Evolutionary conservation across 1,140 invertebrate species (phyloP).

Genomic region (Pseudachorutes palmiensis): DNA sequence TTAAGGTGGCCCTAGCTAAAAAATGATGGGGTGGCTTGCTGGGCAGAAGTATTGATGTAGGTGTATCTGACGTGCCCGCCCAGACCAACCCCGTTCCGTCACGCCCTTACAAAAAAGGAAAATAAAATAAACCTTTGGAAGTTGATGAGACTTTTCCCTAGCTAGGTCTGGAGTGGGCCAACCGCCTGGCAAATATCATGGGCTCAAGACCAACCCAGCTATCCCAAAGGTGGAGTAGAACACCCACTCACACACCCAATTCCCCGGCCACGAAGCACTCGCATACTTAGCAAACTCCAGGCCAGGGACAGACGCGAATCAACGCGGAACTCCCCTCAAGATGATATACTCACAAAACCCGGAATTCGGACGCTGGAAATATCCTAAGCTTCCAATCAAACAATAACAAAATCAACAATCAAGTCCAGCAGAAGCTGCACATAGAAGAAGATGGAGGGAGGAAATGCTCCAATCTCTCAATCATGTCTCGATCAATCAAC

Average conservation of each 20-base stretch:
- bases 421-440: too few relatives aligned
- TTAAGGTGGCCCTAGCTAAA: background rate
- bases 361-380: too few relatives aligned
- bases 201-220: constrained; percentile 35
- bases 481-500: too few relatives aligned
- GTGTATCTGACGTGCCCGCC: constrained; percentile 10
- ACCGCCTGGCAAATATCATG: constrained; percentile 27
- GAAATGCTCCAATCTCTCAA: too few relatives aligned
- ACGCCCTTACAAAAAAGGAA: constrained; percentile 11
- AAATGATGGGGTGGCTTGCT: constrained; percentile 12
- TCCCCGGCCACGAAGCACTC: background rate
- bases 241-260: constrained; percentile 34
- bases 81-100: constrained; percentile 11
- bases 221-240: constrained; percentile 37
- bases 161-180: constrained; percentile 28
- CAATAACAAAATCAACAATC: too few relatives aligned
- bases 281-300: too few relatives aligned
- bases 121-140: background rate
- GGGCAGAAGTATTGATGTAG: constrained; percentile 8
- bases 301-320: too few relatives aligned
- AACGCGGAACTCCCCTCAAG: too few relatives aligned
- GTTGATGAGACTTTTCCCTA: background rate
- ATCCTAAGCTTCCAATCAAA: too few relatives aligned
- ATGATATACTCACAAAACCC: too few relatives aligned
- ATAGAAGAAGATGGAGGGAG: too few relatives aligned